Conservation (phyloP, 2,113 vertebrate species). For the Ailuropoda melanoleuca region DNA sequence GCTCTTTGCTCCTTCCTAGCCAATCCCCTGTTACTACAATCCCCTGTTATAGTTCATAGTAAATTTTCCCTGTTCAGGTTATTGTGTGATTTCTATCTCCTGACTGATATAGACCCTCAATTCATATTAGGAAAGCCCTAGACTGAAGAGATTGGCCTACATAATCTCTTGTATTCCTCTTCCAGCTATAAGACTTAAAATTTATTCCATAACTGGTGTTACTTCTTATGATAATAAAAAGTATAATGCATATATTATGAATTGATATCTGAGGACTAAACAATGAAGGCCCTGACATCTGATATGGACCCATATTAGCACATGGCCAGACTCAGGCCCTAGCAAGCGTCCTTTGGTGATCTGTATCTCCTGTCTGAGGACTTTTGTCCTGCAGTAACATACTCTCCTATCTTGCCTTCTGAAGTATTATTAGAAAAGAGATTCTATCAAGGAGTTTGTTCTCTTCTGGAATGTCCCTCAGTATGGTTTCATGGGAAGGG, state of each 20-base stretch:
- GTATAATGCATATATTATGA: neutral
- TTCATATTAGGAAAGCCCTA: neutral
- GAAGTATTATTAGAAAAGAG: neutral
- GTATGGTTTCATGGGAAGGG: neutral
- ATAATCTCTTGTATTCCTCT: neutral
- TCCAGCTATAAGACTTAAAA: neutral
- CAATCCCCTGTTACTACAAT: neutral
- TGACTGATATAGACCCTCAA: neutral
- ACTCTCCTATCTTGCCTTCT: neutral
- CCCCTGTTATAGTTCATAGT: neutral
- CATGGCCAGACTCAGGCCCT: neutral
- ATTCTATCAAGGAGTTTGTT: constrained; percentile 11
- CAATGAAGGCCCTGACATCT: neutral
- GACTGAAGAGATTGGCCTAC: neutral
- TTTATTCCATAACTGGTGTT: neutral
- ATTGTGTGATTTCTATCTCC: neutral
- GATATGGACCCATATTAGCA: neutral
- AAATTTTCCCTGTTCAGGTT: neutral
- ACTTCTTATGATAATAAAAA: neutral
- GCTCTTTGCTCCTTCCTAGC: neutral
- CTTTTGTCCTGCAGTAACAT: neutral
- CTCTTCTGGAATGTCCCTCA: constrained; percentile 38
- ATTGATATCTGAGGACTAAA: neutral
- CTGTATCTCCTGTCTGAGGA: neutral
- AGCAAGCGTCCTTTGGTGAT: neutral